phyloP scores from a whole-genome alignment of 2,113 vertebrate genomes.

The Fukomys damarensis region DNA sequence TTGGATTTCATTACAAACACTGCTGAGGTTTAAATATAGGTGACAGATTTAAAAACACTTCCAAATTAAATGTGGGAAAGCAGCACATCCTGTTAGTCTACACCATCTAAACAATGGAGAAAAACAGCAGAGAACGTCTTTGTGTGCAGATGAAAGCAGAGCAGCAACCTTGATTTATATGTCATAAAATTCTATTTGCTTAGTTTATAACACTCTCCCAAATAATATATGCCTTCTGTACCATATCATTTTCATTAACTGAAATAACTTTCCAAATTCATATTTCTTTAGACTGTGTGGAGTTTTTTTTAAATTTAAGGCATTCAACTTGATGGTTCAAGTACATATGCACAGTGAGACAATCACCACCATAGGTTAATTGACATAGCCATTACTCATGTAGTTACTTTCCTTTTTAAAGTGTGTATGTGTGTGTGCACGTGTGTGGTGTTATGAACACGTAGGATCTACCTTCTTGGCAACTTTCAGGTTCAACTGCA shows the following conservation, averaged over 20 bases:
- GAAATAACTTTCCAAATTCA: conserved; percentile 29
- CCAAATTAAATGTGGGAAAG: conserved; percentile 44
- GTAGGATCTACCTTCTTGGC: background rate
- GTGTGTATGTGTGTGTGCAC: too few relatives aligned
- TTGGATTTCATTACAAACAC: background rate
- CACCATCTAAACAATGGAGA: background rate
- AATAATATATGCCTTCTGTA: background rate
- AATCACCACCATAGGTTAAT: background rate
- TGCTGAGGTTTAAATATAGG: background rate
- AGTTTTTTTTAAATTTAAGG: background rate
- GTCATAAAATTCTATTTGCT: background rate
- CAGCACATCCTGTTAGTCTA: background rate
- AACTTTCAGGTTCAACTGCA: background rate
- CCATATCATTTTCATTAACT: conserved; percentile 43
- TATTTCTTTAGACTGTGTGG: conserved; percentile 15
- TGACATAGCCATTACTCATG: background rate
- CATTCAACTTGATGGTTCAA: background rate
- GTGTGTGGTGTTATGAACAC: background rate
- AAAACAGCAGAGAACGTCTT: background rate
- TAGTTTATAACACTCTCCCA: background rate
- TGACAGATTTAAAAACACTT: conserved; percentile 38
- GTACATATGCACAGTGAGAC: background rate
- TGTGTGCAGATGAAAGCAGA: background rate
- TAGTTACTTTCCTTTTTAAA: background rate
- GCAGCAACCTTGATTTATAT: background rate